Evolutionary conservation across 2,888 invertebrate species (phyloP).

Genomic region (Calameuta filiformis): DNA sequence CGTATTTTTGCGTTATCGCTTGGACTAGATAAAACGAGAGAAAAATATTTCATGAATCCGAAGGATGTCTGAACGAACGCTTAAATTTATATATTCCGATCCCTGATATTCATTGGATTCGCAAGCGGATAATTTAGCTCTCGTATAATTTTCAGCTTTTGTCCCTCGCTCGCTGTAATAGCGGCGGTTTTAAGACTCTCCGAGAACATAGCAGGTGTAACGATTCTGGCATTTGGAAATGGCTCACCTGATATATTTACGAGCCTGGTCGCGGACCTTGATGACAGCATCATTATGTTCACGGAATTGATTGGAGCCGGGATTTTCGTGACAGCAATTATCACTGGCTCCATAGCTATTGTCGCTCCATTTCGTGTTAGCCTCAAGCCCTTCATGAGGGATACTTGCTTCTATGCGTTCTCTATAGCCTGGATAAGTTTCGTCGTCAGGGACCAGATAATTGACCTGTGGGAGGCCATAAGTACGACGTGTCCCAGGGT

Average conservation of each 20-base stretch:
- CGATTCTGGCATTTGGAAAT: conserved; percentile 78
- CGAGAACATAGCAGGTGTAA: conserved; percentile 73
- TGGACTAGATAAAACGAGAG: not conserved
- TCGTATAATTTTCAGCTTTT: conserved; percentile 63
- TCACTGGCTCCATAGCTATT: conserved; percentile 70
- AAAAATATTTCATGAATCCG: not conserved
- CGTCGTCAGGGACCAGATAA: conserved; percentile 64
- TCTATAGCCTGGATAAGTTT: conserved; percentile 68
- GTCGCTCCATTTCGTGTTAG: conserved; percentile 68
- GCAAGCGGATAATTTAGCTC: not conserved
- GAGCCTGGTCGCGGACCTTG: conserved; percentile 69
- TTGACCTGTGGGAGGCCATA: conserved; percentile 68
- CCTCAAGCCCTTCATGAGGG: conserved; percentile 49
- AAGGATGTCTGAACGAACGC: not conserved
- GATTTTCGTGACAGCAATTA: conserved; percentile 72
- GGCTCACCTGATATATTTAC: conserved; percentile 78
- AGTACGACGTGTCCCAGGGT: conserved; percentile 46
- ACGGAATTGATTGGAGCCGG: conserved; percentile 70
- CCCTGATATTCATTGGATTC: not conserved
- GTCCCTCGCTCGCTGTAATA: conserved; percentile 68
- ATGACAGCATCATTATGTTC: conserved; percentile 61
- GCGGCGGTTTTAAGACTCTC: conserved; percentile 66
- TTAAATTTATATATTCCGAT: not conserved
- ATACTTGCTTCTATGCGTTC: conserved; percentile 54
- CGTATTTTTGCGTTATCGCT: not conserved